phyloP scores from a whole-genome alignment of 2,888 invertebrate genomes.

The Hydrotaea diabolus region DNA sequence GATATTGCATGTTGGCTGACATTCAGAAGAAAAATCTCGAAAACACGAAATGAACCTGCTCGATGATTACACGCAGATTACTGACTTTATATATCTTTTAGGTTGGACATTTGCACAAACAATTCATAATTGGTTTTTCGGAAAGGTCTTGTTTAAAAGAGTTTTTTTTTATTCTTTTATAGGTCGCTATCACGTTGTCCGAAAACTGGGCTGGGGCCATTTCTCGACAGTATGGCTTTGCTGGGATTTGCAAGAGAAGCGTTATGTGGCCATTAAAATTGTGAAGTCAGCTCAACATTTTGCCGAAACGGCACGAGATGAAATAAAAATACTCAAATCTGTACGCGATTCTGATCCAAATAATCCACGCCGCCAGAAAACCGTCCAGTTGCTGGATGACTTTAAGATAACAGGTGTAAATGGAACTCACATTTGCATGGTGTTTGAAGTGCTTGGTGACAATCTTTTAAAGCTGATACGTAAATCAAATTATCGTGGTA shows the following conservation, averaged over 20 bases:
- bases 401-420: conserved; percentile 99
- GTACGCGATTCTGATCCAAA: conserved; percentile 95
- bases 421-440: conserved; percentile 99
- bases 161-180: conserved; percentile 50
- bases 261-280: conserved; percentile 99
- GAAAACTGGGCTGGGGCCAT: conserved; percentile 95
- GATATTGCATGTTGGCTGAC: conserved; percentile 39
- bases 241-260: conserved; percentile 97
- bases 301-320: conserved; percentile 99
- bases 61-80: conserved; percentile 72
- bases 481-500: conserved; percentile 98
- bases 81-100: conserved; percentile 72
- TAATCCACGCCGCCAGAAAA: conserved; percentile 96
- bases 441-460: conserved; percentile 99
- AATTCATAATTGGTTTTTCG: not conserved
- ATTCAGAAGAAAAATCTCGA: conserved; percentile 25
- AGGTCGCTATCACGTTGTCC: conserved; percentile 82
- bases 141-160: not conserved
- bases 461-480: conserved; percentile 99
- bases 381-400: conserved; percentile 98
- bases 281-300: conserved; percentile 99
- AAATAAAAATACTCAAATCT: conserved; percentile 97
- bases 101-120: conserved; percentile 39
- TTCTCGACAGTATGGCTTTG: conserved; percentile 99
- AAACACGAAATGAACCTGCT: conserved; percentile 73